Conservation (phyloP, 2,797 vertebrate species). For the Coilia nasus region DNA sequence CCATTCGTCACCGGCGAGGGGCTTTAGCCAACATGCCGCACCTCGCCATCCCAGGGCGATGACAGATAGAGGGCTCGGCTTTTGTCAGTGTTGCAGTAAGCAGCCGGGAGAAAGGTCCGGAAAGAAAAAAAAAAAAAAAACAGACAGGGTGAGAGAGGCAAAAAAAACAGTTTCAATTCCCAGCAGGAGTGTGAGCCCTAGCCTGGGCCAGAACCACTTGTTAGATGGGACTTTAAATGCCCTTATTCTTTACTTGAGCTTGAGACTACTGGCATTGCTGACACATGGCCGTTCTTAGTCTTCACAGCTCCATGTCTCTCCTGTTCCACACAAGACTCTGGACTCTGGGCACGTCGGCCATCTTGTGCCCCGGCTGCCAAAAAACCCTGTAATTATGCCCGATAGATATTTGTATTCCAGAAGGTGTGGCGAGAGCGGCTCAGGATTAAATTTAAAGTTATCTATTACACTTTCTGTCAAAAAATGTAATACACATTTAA, state of each 20-base stretch:
- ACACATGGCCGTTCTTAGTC: not conserved
- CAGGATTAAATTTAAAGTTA: conserved; percentile 36
- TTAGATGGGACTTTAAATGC: conserved; percentile 30
- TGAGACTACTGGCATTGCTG: not conserved
- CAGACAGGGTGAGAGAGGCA: too few relatives aligned
- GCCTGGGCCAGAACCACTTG: not conserved
- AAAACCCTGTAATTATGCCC: conserved; percentile 37
- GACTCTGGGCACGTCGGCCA: not conserved
- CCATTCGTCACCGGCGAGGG: conserved; percentile 37
- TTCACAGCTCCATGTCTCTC: not conserved
- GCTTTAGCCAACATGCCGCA: conserved; percentile 35
- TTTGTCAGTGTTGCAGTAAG: conserved; percentile 26
- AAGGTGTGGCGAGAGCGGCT: not conserved
- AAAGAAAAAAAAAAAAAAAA: not conserved
- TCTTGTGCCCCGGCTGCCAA: not conserved
- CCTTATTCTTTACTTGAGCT: conserved; percentile 31
- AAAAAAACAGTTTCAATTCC: conserved; percentile 35
- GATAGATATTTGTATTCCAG: conserved; percentile 37
- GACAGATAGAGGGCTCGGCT: conserved; percentile 31
- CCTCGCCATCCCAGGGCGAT: conserved; percentile 34
- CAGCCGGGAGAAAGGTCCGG: conserved; percentile 21
- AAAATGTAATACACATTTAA: conserved; percentile 42
- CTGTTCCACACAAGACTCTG: not conserved
- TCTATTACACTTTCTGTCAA: conserved; percentile 35
- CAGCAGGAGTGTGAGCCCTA: not conserved